Evolutionary conservation across 1,140 invertebrate genomes (phyloP).

Genomic region (Myzus persicae): DNA sequence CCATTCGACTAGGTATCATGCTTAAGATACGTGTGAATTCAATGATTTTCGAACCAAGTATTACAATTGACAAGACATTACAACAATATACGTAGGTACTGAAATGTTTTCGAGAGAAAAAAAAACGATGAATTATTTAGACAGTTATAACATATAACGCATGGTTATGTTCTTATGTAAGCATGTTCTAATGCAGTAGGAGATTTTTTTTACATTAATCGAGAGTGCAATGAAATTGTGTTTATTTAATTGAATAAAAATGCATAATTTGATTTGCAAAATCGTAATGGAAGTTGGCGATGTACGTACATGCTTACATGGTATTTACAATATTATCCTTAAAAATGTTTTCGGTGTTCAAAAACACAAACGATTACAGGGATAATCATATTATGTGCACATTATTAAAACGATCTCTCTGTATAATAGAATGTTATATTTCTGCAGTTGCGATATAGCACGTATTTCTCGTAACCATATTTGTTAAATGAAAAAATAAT

Average conservation of each 20-base stretch:
- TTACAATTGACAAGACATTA: not conserved
- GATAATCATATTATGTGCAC: not conserved
- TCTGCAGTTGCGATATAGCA: not conserved
- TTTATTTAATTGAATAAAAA: not conserved
- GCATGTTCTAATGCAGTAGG: no score
- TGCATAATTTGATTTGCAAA: not conserved
- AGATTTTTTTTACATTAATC: no score
- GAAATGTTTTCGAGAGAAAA: not conserved
- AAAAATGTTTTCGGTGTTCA: not conserved
- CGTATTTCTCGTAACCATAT: not conserved
- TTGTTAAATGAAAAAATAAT: conserved; percentile 12
- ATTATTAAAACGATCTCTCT: not conserved
- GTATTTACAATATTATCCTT: not conserved
- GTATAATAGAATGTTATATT: not conserved
- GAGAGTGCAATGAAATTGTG: not conserved
- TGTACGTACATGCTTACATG: not conserved
- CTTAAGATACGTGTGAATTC: not conserved
- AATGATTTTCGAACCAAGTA: not conserved
- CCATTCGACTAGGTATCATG: not conserved
- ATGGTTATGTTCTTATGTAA: not conserved
- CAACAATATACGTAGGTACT: not conserved
- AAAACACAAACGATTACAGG: not conserved
- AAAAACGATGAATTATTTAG: not conserved
- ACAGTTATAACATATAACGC: not conserved
- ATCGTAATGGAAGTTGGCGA: not conserved